Base-by-base conservation (phyloP, 2,113 vertebrate species). In the Anarhynchus alexandrinus region DNA sequence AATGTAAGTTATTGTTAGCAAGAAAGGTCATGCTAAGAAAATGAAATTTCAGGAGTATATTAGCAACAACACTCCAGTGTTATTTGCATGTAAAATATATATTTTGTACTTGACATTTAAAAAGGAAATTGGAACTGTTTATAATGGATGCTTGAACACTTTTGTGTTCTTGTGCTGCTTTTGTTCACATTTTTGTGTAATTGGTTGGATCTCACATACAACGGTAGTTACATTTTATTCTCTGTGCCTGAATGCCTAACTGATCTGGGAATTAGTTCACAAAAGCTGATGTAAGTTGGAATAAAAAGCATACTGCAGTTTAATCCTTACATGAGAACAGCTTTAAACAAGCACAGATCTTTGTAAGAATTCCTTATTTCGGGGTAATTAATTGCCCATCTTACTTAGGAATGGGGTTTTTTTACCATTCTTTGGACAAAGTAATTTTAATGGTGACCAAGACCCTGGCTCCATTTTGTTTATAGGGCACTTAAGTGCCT, bases 11-110 rank as follows among this genome's bases (percentile, higher is more conserved):
- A 98, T 97, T 98, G 97, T 98, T 98, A 97, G 94, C 83, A 97
- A 94, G 95, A 98, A 98, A 98, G 97, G 97, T 98, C 97, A 94
- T 82, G 84, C 88, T 96, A 98, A 97, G 97, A 98, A 98, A 98
- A 98, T 97, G 96, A 93, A 97, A 98, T 94, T 98, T 97, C 94
- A 81, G 86, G 94, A 98, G 94, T 97, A 64, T 88, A 97, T 98
- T 97, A 98, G 94, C 88, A 96, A 94, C 96, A 85, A 91, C 94
- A 96, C 85, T 95, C 88, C 87, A 82, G 78, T 94, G 92, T 96
- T 97, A 98, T 96, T 97, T 98, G 92, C 96, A 97, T 97, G 96
- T 96, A 96, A 97, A 97, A 97, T 96, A 97, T 57, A 96, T 92
- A 96, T 97, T 97, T 97, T 96, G 94, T 94, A 93, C 97, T 96